Base-by-base conservation (phyloP, 2,888 invertebrate genomes). In the Tanytarsus gracilentus region DNA sequence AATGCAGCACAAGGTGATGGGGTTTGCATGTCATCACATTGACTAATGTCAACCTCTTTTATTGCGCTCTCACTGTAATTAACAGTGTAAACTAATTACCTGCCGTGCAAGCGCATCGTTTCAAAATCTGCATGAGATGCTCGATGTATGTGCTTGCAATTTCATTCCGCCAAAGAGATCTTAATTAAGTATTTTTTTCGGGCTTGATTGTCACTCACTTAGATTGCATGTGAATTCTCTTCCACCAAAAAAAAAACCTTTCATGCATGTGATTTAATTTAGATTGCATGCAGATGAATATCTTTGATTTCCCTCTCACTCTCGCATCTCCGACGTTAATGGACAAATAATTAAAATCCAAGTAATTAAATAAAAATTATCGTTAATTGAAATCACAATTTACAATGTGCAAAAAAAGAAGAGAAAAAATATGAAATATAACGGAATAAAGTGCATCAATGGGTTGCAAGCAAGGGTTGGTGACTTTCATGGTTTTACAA, bases 361-460 rank as follows among this genome's bases (percentile, higher is more conserved):
- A 21, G 40, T 56, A 40, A 56, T 56, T 56, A 56, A 56, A 56
- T 56, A 56, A 56, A 56, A 36, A 56, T 56, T 56, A 56, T 56
- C 55, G 27, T 56, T 56, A 56, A 56, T 56, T 40, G 55, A 56
- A 36, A 56, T 56, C 55, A 40, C 39, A 56, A 33, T 53, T 53
- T 53, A 33, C 25, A 53, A 30, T 53, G 53, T 39, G 53, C 33
- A 53, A 50, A 30, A 33, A 36, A 53, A 44, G 14, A 16, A 36
- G 36, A n/a, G 36, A 36, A 36, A 14, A 36, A 36, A n/a, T 23
- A 18, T 44, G 44, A 44, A 18, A 44, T 18, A 44, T 14, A 36
- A 36, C n/a, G 44, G 23, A 16, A 44, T 18, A 40, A 44, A 23
- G 21, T 21, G 1, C 21, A 44, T 23, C 44, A 44, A 16, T 40